A percentile compares a stretch with the other conserved stretches of the same genome.
phyloP scores from a whole-genome alignment of 2,797 vertebrate species.

The Avahi laniger region DNA sequence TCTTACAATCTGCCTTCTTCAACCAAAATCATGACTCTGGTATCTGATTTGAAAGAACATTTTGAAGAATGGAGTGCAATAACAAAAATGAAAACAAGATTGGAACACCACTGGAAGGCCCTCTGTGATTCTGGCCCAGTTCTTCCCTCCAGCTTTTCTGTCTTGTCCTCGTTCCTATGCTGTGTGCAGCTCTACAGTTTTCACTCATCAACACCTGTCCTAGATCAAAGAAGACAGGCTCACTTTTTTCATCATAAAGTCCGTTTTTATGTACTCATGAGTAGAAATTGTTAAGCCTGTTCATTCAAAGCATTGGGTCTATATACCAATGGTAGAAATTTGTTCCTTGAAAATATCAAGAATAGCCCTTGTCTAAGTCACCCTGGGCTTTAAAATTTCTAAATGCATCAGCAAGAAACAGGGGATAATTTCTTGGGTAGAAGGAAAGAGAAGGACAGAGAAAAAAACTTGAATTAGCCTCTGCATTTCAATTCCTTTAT shows the following conservation, averaged over 20 bases:
- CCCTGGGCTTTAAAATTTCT: not conserved
- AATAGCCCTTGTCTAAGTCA: not conserved
- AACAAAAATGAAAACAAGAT: not conserved
- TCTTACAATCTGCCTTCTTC: not conserved
- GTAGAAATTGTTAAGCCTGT: not conserved
- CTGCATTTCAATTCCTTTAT: not conserved
- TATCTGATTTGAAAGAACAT: not conserved
- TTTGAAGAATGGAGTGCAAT: not conserved
- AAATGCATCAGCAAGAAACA: not conserved
- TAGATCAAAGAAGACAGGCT: not conserved
- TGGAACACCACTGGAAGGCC: not conserved
- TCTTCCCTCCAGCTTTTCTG: not conserved
- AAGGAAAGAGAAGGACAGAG: not conserved
- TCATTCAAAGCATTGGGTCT: not conserved
- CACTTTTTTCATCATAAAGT: not conserved
- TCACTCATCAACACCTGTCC: not conserved
- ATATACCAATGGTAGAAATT: not conserved
- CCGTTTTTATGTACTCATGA: not conserved
- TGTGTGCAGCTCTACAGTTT: not conserved
- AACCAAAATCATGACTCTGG: not conserved
- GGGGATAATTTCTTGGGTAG: not conserved
- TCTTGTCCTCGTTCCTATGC: accelerated
- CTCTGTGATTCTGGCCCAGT: not conserved
- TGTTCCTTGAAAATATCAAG: not conserved
- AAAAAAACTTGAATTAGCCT: not conserved